Conservation (phyloP, 2,888 invertebrate species). For the Drepanosiphum platanoidis region DNA sequence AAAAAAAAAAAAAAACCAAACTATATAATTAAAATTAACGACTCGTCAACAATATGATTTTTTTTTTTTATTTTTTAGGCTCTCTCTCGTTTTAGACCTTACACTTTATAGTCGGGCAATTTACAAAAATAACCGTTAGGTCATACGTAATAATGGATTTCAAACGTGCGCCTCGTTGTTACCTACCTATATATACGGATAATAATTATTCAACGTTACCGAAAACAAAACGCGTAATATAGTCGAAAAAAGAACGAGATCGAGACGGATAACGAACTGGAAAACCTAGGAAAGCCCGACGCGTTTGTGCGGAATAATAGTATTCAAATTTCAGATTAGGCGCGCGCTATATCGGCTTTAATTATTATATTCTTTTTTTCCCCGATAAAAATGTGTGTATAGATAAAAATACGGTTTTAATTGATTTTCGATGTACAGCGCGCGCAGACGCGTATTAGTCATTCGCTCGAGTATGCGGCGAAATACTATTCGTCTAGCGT, state of each 20-base stretch:
- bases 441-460: background rate
- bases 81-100: background rate
- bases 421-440: background rate
- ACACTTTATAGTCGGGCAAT: background rate
- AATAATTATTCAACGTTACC: background rate
- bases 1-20: too few relatives aligned
- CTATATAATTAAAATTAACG: constrained; percentile 34
- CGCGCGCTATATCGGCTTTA: too few relatives aligned
- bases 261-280: too few relatives aligned
- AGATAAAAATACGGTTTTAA: background rate
- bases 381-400: background rate
- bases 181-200: constrained; percentile 19
- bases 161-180: too few relatives aligned
- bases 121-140: background rate
- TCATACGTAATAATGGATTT: constrained; percentile 19
- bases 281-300: too few relatives aligned
- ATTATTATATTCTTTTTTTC: too few relatives aligned
- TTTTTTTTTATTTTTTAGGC: too few relatives aligned
- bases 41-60: constrained; percentile 33
- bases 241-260: too few relatives aligned
- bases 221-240: too few relatives aligned
- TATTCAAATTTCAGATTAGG: too few relatives aligned
- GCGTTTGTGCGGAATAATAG: too few relatives aligned
- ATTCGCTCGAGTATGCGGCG: background rate
- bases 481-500: too few relatives aligned